phyloP scores from a whole-genome alignment of 1,140 invertebrate genomes.

The Lucilia cuprina region DNA sequence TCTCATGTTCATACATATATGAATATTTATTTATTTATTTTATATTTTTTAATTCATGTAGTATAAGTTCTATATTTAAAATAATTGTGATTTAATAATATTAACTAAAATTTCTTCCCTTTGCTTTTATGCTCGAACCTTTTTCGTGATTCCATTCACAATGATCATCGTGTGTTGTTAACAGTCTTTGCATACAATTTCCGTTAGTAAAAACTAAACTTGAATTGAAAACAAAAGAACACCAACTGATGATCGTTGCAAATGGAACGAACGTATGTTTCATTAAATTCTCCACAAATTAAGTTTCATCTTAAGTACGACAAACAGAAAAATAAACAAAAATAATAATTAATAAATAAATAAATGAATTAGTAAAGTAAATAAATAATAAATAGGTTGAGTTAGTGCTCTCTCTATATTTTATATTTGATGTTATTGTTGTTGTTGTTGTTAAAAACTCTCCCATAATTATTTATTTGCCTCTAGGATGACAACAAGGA shows the following conservation, averaged over 20 bases:
- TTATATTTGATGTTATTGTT: background rate
- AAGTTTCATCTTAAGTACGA: background rate
- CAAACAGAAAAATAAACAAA: background rate
- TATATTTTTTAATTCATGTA: too few species aligned
- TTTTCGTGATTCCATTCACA: background rate
- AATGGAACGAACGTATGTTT: too few species aligned
- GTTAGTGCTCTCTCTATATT: background rate
- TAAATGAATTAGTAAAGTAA: too few species aligned
- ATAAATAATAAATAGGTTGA: background rate
- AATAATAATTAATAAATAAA: background rate
- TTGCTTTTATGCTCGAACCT: background rate
- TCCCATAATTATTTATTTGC: background rate
- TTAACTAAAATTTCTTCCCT: background rate
- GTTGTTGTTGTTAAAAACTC: background rate
- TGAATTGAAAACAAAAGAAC: too few species aligned
- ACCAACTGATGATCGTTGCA: too few species aligned
- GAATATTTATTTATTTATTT: background rate
- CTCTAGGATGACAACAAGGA: background rate
- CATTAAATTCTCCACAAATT: background rate
- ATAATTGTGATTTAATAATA: background rate
- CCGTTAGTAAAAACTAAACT: too few species aligned
- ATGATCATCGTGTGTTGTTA: background rate
- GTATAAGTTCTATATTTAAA: too few species aligned
- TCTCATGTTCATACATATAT: background rate
- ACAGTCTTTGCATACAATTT: too few species aligned